A percentile compares a stretch with the other conserved stretches of the same genome.
Conservation (phyloP, 2,797 vertebrate genomes). For the Malacoctenus gilli region DNA sequence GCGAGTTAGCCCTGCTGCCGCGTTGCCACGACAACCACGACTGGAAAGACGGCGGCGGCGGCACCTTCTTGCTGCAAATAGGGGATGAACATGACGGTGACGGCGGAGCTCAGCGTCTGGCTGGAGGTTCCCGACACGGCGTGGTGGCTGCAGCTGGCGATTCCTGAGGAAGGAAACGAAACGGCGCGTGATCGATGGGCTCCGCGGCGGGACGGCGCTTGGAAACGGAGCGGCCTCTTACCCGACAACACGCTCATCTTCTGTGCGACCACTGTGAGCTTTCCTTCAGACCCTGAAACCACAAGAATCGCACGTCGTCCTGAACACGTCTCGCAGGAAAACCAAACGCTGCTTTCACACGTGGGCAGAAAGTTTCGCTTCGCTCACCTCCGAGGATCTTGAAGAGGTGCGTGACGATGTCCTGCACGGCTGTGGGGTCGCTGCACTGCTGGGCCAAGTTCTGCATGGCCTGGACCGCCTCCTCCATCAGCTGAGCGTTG, state of each 20-base stretch:
- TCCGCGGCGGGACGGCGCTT: too few relatives aligned
- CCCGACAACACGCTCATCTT: slow-evolving; percentile 97
- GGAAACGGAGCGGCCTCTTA: slow-evolving; percentile 61
- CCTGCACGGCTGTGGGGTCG: slow-evolving; percentile 87
- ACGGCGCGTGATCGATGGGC: too few relatives aligned
- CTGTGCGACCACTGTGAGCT: slow-evolving; percentile 92
- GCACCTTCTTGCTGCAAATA: slow-evolving; percentile 97
- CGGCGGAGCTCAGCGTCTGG: slow-evolving; percentile 86
- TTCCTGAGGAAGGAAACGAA: slow-evolving; percentile 79
- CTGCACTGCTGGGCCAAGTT: slow-evolving; percentile 95
- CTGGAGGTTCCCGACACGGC: slow-evolving; percentile 90
- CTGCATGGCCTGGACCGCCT: slow-evolving; percentile 90
- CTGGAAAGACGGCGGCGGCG: neutral
- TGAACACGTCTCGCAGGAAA: neutral
- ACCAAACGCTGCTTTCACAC: neutral
- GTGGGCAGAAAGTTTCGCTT: accelerated
- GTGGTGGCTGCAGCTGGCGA: slow-evolving; percentile 93
- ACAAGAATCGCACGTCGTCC: slow-evolving; percentile 11
- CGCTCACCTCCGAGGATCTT: slow-evolving; percentile 91
- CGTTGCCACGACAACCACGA: too few relatives aligned
- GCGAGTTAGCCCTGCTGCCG: too few relatives aligned
- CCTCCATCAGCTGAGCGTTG: slow-evolving; percentile 91
- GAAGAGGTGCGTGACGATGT: slow-evolving; percentile 89
- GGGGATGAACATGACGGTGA: slow-evolving; percentile 93
- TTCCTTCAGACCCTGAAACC: slow-evolving; percentile 92